Base-by-base conservation (phyloP, 2,888 invertebrate species). In the Abrostola tripartita region DNA sequence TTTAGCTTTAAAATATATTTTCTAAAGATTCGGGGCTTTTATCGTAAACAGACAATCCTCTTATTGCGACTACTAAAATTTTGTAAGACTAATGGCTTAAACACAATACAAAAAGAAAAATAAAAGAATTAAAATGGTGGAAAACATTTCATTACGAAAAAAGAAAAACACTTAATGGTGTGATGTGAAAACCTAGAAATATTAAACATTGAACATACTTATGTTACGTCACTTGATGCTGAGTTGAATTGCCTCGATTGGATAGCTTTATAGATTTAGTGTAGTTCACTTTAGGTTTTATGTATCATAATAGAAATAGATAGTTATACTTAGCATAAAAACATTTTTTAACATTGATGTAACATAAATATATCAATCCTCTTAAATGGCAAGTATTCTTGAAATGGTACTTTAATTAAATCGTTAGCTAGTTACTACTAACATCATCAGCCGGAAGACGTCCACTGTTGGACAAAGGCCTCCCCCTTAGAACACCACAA, bases 101-200 rank as follows among this genome's bases (percentile, higher is more conserved):
- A 73, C 73, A 76, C 64, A 78, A 71, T 42, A 75, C 67, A 62
- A 82, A 72, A 68, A 51, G 53, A 60, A 78, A 80, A 79, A 80
- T 77, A 81, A 84, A 81, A 77, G 76, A 84, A 81, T 82, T 80
- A 80, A 81, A 85, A 79, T 77, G 80, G 76, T 77, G 78, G 73
- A 82, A 85, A 86, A 85, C 79, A 81, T 84, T 81, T 83, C 75
- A 82, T 80, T 77, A 78, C 59, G 66, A 77, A 83, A 85, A 85
- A 87, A 85, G 84, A 83, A 86, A 87, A 87, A 86, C 83, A 83
- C 84, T 86, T 87, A 88, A 90, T 86, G 83, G 76, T 78, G 81
- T 76, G 73, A 82, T 84, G 79, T 83, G 80, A 80, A 86, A 87
- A 85, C n/a, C 64, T 65, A 65, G 67, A 69, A 66, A 77, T 69